Evolutionary conservation across 2,888 invertebrate genomes (phyloP).

Genomic region (Phaedon cochleariae): DNA sequence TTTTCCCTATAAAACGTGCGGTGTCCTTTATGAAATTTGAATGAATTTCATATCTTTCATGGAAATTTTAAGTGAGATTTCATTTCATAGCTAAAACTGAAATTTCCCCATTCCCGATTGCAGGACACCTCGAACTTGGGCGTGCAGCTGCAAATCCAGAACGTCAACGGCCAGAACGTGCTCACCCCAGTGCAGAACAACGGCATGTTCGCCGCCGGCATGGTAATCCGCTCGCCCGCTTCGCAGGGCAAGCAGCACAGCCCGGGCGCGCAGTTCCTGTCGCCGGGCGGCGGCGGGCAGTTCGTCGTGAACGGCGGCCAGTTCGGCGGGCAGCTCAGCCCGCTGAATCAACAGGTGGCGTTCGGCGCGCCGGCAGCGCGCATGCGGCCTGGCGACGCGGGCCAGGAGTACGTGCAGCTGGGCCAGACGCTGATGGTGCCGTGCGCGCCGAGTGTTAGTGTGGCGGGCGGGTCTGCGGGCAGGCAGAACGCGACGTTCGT

Average conservation of each 20-base stretch:
- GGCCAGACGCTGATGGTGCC: slow-evolving; percentile 79
- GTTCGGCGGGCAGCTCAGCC: slow-evolving; percentile 81
- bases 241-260: slow-evolving; percentile 75
- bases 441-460: slow-evolving; percentile 69
- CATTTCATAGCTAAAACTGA: no score
- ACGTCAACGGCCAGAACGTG: slow-evolving; percentile 81
- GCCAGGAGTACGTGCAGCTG: slow-evolving; percentile 77
- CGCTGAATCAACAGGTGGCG: slow-evolving; percentile 72
- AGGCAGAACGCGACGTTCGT: slow-evolving; percentile 77
- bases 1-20: no score
- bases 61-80: no score
- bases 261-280: slow-evolving; percentile 76
- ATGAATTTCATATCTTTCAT: no score
- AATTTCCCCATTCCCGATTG: no score
- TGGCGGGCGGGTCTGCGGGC: slow-evolving; percentile 64
- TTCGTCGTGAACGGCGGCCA: slow-evolving; percentile 78
- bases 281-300: slow-evolving; percentile 76
- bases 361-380: slow-evolving; percentile 51
- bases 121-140: slow-evolving; percentile 76
- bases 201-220: slow-evolving; percentile 76
- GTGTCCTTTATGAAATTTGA: no score
- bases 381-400: slow-evolving; percentile 51
- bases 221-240: slow-evolving; percentile 80
- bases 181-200: slow-evolving; percentile 76
- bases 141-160: slow-evolving; percentile 80